These are phyloP conservation scores for Diglossa cyanea DNA, from an alignment of 2,797 vertebrate genomes.

Conservation along the genomic window DNA sequence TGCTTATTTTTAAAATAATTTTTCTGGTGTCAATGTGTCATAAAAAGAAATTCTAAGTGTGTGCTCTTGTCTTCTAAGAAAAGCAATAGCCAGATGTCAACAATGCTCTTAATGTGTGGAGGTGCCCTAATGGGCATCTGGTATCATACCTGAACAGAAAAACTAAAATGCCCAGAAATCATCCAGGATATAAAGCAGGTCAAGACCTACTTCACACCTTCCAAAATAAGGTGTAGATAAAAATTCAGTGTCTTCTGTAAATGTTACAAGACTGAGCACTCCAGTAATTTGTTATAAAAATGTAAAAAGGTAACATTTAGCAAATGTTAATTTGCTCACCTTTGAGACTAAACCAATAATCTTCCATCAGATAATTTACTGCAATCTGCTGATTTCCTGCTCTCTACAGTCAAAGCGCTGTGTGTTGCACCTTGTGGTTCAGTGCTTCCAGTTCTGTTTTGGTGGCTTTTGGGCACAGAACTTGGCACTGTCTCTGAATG, in stretches of 20 bases:
- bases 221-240: background rate
- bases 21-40: background rate
- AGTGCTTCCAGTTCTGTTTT: background rate
- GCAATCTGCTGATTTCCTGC: background rate
- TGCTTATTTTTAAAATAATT: background rate
- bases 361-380: background rate
- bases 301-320: background rate
- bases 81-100: background rate
- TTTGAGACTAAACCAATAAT: background rate
- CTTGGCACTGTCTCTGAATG: background rate
- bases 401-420: background rate
- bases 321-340: background rate
- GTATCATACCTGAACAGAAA: background rate
- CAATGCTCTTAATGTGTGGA: background rate
- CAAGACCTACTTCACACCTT: background rate
- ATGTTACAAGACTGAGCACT: background rate
- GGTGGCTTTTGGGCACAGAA: background rate
- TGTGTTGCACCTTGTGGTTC: background rate
- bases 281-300: background rate
- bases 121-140: background rate
- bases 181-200: background rate
- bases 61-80: background rate
- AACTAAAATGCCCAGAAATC: background rate
- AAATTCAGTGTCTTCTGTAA: background rate
- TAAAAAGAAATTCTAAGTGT: background rate